Percentiles rank a stretch among this genome's conserved stretches.
Evolutionary conservation across 2,888 invertebrate genomes (phyloP).

Genomic region (Eurytoma adleriae): DNA sequence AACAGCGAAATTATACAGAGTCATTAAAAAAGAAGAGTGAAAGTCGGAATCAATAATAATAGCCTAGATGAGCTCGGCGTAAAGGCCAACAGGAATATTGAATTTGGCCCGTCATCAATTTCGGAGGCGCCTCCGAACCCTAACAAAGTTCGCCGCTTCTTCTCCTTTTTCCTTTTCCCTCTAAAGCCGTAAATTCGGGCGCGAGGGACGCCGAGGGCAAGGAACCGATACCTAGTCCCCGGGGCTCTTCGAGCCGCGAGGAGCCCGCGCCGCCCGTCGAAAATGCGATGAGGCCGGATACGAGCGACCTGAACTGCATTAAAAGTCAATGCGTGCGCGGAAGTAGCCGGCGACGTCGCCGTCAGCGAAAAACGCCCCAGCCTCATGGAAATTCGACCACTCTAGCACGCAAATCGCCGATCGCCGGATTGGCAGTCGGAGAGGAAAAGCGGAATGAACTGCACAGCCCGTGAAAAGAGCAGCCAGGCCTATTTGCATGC

Average conservation of each 20-base stretch:
- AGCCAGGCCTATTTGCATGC: neutral
- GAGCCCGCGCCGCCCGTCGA: no score
- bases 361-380: no score
- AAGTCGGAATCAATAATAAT: neutral
- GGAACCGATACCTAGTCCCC: no score
- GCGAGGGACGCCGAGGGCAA: no score
- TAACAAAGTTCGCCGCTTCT: conserved; percentile 16
- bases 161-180: neutral
- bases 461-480: neutral
- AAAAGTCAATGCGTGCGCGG: neutral
- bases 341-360: no score
- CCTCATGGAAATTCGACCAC: conserved; percentile 34
- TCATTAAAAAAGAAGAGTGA: neutral
- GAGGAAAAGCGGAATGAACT: neutral
- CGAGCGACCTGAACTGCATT: conserved; percentile 5
- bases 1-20: neutral
- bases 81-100: conserved; percentile 26
- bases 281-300: no score
- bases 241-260: no score
- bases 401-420: neutral
- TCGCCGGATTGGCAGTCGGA: no score
- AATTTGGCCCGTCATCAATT: conserved; percentile 32
- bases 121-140: neutral
- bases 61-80: neutral
- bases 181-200: conserved; percentile 26